Percentiles rank a stretch among this genome's conserved stretches.
Evolutionary conservation across 2,113 vertebrate species (phyloP).

Genomic region (Apodemus sylvaticus): DNA sequence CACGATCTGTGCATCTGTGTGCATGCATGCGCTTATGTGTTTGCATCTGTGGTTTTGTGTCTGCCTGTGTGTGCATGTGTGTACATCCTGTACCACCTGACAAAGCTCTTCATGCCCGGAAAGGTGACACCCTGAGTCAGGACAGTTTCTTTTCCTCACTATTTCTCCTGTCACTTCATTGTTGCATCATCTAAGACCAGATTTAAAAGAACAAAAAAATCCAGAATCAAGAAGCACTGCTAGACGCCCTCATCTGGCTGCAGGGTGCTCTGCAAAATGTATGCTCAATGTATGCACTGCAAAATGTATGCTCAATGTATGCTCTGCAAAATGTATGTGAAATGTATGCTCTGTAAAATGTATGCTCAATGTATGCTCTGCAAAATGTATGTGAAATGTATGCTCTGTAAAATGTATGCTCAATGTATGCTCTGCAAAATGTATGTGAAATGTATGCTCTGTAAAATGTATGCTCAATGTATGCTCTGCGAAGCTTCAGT

Average conservation of each 20-base stretch:
- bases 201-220: not conserved
- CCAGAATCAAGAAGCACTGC: not conserved
- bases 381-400: no score
- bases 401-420: no score
- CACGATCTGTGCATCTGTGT: not conserved
- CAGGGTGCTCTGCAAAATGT: not conserved
- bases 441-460: no score
- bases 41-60: not conserved
- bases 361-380: no score
- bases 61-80: not conserved
- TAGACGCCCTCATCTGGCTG: not conserved
- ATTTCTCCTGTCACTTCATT: not conserved
- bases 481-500: not conserved
- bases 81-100: not conserved
- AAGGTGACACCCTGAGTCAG: not conserved
- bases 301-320: no score
- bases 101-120: not conserved
- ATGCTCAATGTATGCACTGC: no score
- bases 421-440: no score
- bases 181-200: not conserved
- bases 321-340: no score
- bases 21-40: not conserved
- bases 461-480: no score
- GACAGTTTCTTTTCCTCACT: not conserved
- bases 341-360: not conserved